Conservation (phyloP, 1,140 invertebrate species). For the Aphaenogaster rudis region DNA sequence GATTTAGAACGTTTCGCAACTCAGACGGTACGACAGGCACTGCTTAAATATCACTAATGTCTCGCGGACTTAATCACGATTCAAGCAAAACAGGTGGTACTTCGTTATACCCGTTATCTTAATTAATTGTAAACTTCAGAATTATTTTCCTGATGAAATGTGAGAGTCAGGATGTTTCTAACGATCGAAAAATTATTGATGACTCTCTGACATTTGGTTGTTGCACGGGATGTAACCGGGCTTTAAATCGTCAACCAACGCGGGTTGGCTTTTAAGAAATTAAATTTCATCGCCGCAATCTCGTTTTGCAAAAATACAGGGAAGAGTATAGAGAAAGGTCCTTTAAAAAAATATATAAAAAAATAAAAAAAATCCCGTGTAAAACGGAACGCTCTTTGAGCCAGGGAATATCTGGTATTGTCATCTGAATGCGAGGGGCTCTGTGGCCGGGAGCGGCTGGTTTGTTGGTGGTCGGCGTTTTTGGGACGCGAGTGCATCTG, state of each 20-base stretch:
- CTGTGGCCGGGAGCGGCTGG: slow-evolving; percentile 16
- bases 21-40: not conserved
- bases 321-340: not conserved
- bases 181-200: not conserved
- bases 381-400: slow-evolving; percentile 35
- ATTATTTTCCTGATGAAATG: not conserved
- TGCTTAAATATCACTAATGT: not conserved
- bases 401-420: slow-evolving; percentile 24
- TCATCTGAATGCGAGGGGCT: slow-evolving; percentile 19
- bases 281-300: slow-evolving; percentile 25
- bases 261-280: not conserved
- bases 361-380: slow-evolving; percentile 9
- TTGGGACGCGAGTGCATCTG: slow-evolving; percentile 65
- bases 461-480: slow-evolving; percentile 55
- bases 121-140: not conserved
- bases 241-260: not conserved
- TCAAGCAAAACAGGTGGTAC: not conserved
- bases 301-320: slow-evolving; percentile 36
- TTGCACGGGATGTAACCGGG: not conserved
- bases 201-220: not conserved
- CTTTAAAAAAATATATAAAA: not conserved
- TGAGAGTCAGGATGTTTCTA: not conserved
- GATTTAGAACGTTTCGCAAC: slow-evolving; percentile 19
- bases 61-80: not conserved
- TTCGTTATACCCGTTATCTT: not conserved